These are phyloP conservation scores for Paramisgurnus dabryanus DNA, from an alignment of 2,113 vertebrate genomes.

Conservation along the genomic window DNA sequence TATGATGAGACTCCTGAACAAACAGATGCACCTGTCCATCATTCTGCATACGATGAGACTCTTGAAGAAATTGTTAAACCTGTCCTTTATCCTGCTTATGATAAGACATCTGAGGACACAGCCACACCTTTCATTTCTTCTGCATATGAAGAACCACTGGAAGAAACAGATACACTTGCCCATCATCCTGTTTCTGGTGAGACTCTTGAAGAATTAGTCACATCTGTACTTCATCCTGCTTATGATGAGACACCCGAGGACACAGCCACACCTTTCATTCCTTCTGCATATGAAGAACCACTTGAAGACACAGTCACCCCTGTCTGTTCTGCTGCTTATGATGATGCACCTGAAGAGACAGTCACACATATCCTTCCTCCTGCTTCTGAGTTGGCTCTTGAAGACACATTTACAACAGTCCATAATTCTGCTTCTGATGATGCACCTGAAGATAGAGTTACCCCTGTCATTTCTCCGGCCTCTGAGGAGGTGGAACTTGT, in stretches of 20 bases:
- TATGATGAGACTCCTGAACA: background rate
- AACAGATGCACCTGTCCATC: background rate
- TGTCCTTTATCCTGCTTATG: background rate
- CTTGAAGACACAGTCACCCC: background rate
- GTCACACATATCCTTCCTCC: background rate
- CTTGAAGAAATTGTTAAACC: background rate
- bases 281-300: background rate
- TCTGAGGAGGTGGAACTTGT: conserved; percentile 14
- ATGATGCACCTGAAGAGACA: background rate
- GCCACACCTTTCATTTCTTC: background rate
- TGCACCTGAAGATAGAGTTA: too few species aligned
- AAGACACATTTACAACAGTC: background rate
- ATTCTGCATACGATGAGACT: background rate
- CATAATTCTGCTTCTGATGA: too few species aligned
- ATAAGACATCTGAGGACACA: background rate
- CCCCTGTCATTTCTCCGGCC: conserved; percentile 3
- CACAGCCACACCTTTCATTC: background rate
- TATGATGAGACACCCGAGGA: conserved; percentile 21
- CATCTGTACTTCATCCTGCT: background rate
- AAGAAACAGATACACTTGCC: background rate
- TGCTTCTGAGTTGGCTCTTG: background rate
- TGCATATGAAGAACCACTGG: background rate
- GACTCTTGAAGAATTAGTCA: background rate
- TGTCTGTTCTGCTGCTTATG: background rate
- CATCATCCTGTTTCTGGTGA: background rate